A percentile compares a stretch with the other conserved stretches of the same genome.
Evolutionary conservation across 2,113 vertebrate genomes (phyloP).

Genomic region (Platysternon megacephalum): DNA sequence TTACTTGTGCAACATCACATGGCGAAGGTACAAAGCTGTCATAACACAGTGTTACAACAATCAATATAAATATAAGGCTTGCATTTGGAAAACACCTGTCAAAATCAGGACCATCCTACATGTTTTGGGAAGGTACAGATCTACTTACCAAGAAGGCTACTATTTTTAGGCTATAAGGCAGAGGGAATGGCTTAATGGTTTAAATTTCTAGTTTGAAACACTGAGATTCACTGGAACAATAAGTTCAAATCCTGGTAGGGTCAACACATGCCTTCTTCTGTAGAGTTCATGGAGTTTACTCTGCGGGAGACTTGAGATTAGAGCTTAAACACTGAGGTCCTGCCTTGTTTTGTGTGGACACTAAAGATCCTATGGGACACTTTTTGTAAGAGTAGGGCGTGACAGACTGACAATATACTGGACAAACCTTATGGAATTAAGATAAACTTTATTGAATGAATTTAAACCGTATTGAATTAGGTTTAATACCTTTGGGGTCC

Average conservation of each 20-base stretch:
- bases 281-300: not conserved
- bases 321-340: not conserved
- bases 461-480: not conserved
- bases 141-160: not conserved
- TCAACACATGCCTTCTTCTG: not conserved
- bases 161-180: not conserved
- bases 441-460: not conserved
- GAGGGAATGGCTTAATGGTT: fast-evolving
- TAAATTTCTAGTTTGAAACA: not conserved
- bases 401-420: not conserved
- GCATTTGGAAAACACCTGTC: not conserved
- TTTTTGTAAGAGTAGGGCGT: not conserved
- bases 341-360: not conserved
- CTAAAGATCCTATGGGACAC: not conserved
- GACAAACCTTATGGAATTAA: not conserved
- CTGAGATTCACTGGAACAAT: not conserved
- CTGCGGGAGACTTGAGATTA: not conserved
- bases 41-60: not conserved
- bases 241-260: not conserved
- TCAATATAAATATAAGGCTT: not conserved
- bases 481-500: not conserved
- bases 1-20: not conserved
- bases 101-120: not conserved
- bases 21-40: not conserved
- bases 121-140: not conserved